Base-by-base conservation (phyloP, 1,140 invertebrate genomes). In the Drosophila bipectinata region DNA sequence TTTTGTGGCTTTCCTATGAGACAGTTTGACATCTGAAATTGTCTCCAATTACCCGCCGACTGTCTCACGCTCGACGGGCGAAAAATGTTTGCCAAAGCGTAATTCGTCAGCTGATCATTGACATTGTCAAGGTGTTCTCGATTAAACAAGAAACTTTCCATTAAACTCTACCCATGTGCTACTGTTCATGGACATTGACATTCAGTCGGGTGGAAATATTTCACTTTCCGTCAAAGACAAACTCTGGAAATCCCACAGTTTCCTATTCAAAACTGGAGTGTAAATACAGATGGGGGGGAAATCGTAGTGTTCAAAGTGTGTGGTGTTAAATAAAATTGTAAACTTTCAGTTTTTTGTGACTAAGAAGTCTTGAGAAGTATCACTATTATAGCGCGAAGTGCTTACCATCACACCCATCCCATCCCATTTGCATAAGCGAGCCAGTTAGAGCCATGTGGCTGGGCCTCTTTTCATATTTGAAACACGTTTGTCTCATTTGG, bases 401-500 rank as follows among this genome's bases (percentile, higher is more conserved):
- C 4, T 5, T 8, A 44, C 41, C 18, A 44, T 41, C n/a, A n/a
- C n/a, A 14, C 39, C 39, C 39, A n/a, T 26, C 12, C 39, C 9
- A 52, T 44, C n/a, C 30, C 58, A 74, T 79, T 83, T 84, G 79
- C 80, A 76, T 79, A 84, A 79, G 80, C 72, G 72, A 61, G 66
- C 37, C 59, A 28, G 49, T 71, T 84, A 54, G 32, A 32, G 61
- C 41, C 73, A 77, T 69, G 64, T 62, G 18, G 21, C 49, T 52
- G 45, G 52, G 51, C 30, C n/a, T 52, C 62, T 48, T 76, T 83
- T 60, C 24, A 59, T 79, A 85, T 85, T 82, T 85, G 78, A 85
- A 82, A 85, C 82, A 85, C 82, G 82, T 85, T 85, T 87, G 82
- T 68, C 76, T 75, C 82, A 87, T 85, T 85, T 87, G 82, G 74